Evolutionary conservation across 2,113 vertebrate genomes (phyloP).

Genomic region (Zosterops lateralis): DNA sequence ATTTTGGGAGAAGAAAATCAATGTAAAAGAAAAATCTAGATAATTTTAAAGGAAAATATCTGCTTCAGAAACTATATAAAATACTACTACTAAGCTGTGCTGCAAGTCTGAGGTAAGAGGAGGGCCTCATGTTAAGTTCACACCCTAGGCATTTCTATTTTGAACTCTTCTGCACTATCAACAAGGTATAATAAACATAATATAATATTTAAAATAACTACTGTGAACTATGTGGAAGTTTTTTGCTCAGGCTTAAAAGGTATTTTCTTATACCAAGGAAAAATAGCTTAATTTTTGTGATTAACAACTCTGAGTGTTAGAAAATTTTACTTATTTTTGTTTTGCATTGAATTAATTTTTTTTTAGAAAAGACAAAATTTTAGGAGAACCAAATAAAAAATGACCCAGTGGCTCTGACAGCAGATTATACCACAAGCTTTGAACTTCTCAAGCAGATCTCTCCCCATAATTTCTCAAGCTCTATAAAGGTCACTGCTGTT

Average conservation of each 20-base stretch:
- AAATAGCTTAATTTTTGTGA: not conserved
- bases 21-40: not conserved
- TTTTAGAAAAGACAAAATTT: not conserved
- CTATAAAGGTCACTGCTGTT: not conserved
- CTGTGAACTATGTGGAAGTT: not conserved
- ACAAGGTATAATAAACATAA: not conserved
- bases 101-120: not conserved
- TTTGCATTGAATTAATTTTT: not conserved
- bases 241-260: not conserved
- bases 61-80: not conserved
- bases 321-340: not conserved
- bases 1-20: not conserved
- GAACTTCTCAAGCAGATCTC: not conserved
- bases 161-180: not conserved
- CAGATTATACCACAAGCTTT: not conserved
- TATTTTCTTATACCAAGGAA: not conserved
- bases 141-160: not conserved
- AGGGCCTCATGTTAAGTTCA: not conserved
- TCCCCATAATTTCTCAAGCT: not conserved
- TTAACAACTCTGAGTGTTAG: not conserved
- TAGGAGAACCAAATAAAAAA: not conserved
- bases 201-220: not conserved
- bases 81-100: not conserved
- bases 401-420: not conserved
- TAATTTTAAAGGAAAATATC: not conserved